A percentile compares a stretch with the other conserved stretches of the same genome.
These are phyloP conservation scores for Larimichthys crocea DNA, from an alignment of 2,113 vertebrate genomes.

Conservation along the genomic window DNA sequence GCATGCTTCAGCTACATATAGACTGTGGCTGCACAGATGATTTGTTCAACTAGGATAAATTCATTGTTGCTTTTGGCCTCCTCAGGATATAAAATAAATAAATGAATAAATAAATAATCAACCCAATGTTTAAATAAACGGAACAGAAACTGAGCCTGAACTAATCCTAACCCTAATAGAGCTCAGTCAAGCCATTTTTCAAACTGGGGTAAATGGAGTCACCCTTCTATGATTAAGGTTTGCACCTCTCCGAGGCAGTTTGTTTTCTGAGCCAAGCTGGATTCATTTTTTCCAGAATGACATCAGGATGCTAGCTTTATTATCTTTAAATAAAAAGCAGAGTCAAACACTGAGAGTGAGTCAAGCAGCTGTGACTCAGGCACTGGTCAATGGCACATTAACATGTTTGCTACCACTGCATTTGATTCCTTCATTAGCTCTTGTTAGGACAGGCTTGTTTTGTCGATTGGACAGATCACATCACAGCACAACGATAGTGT, in stretches of 20 bases:
- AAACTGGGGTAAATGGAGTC: slow-evolving; percentile 3
- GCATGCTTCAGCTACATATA: too few species aligned
- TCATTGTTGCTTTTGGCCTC: background rate
- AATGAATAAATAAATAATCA: background rate
- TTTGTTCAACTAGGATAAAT: background rate
- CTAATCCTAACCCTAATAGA: background rate
- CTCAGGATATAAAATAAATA: background rate
- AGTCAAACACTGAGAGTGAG: slow-evolving; percentile 23
- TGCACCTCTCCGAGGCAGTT: background rate
- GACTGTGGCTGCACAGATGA: background rate
- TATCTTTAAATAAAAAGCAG: slow-evolving; percentile 21
- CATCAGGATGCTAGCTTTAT: slow-evolving; percentile 6
- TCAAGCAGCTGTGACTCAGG: slow-evolving; percentile 62
- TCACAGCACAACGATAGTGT: slow-evolving; percentile 10
- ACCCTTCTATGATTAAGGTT: background rate
- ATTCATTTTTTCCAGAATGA: slow-evolving; percentile 17
- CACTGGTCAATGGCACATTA: slow-evolving; percentile 40
- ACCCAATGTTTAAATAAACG: background rate
- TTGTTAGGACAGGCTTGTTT: slow-evolving; percentile 45
- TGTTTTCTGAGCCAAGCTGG: background rate
- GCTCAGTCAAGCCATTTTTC: slow-evolving; percentile 1
- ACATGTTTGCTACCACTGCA: slow-evolving; percentile 58
- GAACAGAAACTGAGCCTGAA: background rate
- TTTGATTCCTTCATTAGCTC: slow-evolving; percentile 58
- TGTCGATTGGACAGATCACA: slow-evolving; percentile 31